Evolutionary conservation across 1,140 invertebrate genomes (phyloP), one percentile per base, ranked within the genome.

Genomic region (Diploscapter pachys): DNA sequence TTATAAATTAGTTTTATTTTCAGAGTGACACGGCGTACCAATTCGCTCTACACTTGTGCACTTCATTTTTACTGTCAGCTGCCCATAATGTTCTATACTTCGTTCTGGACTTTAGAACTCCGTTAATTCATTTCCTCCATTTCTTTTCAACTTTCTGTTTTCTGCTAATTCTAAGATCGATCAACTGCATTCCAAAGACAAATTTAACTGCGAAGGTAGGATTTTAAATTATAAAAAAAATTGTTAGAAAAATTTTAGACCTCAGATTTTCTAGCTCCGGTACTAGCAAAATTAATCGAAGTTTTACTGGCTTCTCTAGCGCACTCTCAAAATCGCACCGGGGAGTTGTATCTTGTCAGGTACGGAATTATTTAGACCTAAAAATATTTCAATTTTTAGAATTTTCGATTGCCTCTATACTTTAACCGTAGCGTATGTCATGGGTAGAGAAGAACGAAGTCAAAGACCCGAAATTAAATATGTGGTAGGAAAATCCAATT

Each of bases 61-160:
- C 31, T 31, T 31, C 31, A 31, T 78, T 78, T 48, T 64, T 78
- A 54, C 64, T 72, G n/a, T 77, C 77, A 2, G 77, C 77, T 3
- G 77, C 77, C 56, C 74, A 77, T 31, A 78, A 78, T 73, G 75
- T 76, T 9, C 65, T 78, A 9, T 78, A 64, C 55, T 77, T 78
- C 56, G 77, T 78, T 31, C 52, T 78, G 48, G 77, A 78, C 53
- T 57, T 78, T 31, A 63, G 76, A n/a, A 49, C 69, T n/a, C 70
- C 76, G 4, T 63, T 79, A 5, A 63, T 79, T 4, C 67, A 79
- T 49, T 78, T 77, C 31, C n/a, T 79, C 31, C 75, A 78, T 9
- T 71, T 72, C 56, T 75, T 76, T 11, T 72, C 67, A 56, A 69
- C 74, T 0, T 78, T 77, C 48, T 50, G 51, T 63, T 72, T 78